Conservation (phyloP, 2,113 vertebrate genomes). For the Poecile atricapillus region DNA sequence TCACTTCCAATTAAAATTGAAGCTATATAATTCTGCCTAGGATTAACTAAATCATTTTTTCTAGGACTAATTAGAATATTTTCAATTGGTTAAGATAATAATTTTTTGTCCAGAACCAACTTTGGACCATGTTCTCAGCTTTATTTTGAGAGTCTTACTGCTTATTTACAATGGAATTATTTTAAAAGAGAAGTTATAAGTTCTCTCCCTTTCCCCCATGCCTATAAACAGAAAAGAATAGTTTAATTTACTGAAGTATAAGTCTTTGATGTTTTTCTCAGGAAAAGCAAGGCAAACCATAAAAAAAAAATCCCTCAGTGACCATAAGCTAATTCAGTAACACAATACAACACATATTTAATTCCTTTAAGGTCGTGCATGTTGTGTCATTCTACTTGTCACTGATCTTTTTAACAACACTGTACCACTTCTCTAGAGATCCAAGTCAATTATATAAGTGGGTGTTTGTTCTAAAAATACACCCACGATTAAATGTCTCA, state of each 20-base stretch:
- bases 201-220: neutral
- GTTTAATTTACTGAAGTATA: neutral
- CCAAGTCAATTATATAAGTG: neutral
- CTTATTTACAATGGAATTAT: neutral
- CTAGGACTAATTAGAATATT: neutral
- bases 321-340: neutral
- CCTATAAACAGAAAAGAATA: neutral
- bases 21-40: neutral
- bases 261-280: neutral
- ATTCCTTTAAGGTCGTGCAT: neutral
- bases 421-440: neutral
- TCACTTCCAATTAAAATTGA: neutral
- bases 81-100: neutral
- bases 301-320: neutral
- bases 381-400: neutral
- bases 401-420: neutral
- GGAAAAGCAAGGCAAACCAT: neutral
- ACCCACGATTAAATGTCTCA: neutral
- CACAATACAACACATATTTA: neutral
- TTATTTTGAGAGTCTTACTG: neutral
- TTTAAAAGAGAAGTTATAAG: neutral
- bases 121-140: neutral
- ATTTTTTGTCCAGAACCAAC: neutral
- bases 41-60: neutral
- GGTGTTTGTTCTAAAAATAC: slow-evolving; percentile 3